Conservation (phyloP, 2,888 invertebrate species). For the Microchrysa polita region DNA sequence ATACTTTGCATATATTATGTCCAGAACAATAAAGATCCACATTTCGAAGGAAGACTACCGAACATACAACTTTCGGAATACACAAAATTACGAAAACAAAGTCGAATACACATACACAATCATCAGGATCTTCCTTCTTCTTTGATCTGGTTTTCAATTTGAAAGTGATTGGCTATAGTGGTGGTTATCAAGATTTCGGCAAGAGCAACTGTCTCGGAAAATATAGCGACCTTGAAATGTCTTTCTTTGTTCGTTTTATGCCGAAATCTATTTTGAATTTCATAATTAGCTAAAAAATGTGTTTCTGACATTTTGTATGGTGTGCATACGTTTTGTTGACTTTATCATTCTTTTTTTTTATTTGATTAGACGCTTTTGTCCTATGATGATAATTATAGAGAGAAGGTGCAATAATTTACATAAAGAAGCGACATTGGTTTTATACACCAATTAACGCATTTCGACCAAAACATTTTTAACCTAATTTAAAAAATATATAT, state of each 20-base stretch:
- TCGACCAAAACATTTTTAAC: too few species aligned
- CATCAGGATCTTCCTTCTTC: constrained; percentile 3
- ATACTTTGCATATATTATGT: not conserved
- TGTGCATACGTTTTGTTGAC: too few species aligned
- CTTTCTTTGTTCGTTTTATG: too few species aligned
- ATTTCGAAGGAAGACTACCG: not conserved
- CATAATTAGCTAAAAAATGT: not conserved
- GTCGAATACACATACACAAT: not conserved
- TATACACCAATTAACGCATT: too few species aligned
- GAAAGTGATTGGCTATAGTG: constrained; percentile 1
- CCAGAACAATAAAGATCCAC: not conserved
- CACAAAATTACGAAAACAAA: not conserved
- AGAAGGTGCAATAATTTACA: too few species aligned
- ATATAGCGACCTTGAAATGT: not conserved
- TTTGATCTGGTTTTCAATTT: not conserved
- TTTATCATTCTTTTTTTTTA: too few species aligned
- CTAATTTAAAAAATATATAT: too few species aligned
- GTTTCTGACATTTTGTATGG: too few species aligned
- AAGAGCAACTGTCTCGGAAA: not conserved
- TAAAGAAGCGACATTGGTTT: too few species aligned
- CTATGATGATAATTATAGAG: too few species aligned
- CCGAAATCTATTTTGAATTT: not conserved
- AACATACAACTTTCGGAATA: not conserved
- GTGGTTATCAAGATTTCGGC: not conserved
- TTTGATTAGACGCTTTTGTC: too few species aligned